Base-by-base conservation (phyloP, 1,140 invertebrate genomes). In the Drosophila jambulina region DNA sequence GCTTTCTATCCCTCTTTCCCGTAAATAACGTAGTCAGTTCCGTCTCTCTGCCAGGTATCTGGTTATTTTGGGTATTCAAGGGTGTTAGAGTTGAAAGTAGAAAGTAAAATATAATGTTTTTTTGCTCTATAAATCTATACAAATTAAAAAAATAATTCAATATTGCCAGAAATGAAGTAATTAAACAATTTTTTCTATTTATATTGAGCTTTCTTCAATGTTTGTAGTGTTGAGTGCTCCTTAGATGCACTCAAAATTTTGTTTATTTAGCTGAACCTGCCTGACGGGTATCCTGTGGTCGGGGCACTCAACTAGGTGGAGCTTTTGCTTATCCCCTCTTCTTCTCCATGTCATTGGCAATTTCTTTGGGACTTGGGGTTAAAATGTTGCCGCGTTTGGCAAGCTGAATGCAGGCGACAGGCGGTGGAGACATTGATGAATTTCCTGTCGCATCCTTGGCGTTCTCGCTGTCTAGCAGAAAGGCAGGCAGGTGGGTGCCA, bases 351-450 rank as follows among this genome's bases (percentile, higher is more conserved):
- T 88, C 76, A 87, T 79, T 82, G 85, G 75, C 81, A 90, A 88
- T 90, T 90, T 85, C 63, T 90, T 88, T 85, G 60, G 78, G 49
- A 75, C 70, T 75, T 79, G 59, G 59, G 54, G 60, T 79, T 71
- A 84, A 88, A 83, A 88, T 88, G 80, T 78, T 75, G 65, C 82
- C 70, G 65, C 78, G 46, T 43, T 75, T 72, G 70, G 62, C 67
- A 51, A 58, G 76, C 84, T 62, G 82, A 75, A 80, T 84, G 81
- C 75, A 67, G 60, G 63, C 81, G 83, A 69, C 82, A 84, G 82
- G 65, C 82, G 77, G 64, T 82, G 75, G 63, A 90, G 85, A 88
- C 85, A 88, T 88, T 88, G 81, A 88, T 88, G 85, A 88, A 88
- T 90, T 88, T 88, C 85, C 85, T 90, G 78, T 82, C 85, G 85